Percentiles rank a stretch among this genome's conserved stretches.
These are phyloP conservation scores for Coecobrya sp. DNA, from an alignment of 2,888 invertebrate genomes.

Conservation along the genomic window DNA sequence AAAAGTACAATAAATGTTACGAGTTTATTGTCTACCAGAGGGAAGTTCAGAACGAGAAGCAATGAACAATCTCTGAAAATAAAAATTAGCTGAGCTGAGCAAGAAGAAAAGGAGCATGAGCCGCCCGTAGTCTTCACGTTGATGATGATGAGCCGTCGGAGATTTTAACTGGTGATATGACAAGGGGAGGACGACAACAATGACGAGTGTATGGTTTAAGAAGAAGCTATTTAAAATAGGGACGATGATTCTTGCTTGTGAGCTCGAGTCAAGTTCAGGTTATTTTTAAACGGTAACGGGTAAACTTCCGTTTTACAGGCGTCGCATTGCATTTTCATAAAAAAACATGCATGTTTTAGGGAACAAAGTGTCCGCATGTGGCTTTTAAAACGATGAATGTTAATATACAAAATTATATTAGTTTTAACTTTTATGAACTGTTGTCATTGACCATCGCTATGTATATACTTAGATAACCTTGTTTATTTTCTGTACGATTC, in stretches of 20 bases:
- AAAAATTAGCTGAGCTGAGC: conserved; percentile 38
- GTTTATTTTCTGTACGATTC: too few species aligned
- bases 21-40: conserved; percentile 53
- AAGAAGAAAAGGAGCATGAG: conserved; percentile 22
- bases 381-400: background rate
- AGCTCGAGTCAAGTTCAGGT: conserved; percentile 67
- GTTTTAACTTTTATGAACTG: too few species aligned
- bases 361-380: conserved; percentile 19
- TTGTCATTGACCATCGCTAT: too few species aligned
- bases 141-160: conserved; percentile 31
- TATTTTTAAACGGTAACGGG: conserved; percentile 63
- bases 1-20: conserved; percentile 51
- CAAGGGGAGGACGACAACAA: conserved; percentile 43
- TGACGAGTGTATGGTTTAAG: conserved; percentile 4
- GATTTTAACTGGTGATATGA: conserved; percentile 52
- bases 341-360: background rate
- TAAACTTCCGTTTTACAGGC: conserved; percentile 68
- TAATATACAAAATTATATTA: background rate
- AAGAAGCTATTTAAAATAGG: background rate
- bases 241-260: background rate
- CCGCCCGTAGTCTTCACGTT: background rate
- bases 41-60: background rate
- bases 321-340: background rate
- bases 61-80: conserved; percentile 41
- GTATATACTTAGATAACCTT: too few species aligned